A percentile compares a stretch with the other conserved stretches of the same genome.
These are phyloP conservation scores for Muntiacus reevesi DNA, from an alignment of 2,113 vertebrate genomes.

Conservation along the genomic window DNA sequence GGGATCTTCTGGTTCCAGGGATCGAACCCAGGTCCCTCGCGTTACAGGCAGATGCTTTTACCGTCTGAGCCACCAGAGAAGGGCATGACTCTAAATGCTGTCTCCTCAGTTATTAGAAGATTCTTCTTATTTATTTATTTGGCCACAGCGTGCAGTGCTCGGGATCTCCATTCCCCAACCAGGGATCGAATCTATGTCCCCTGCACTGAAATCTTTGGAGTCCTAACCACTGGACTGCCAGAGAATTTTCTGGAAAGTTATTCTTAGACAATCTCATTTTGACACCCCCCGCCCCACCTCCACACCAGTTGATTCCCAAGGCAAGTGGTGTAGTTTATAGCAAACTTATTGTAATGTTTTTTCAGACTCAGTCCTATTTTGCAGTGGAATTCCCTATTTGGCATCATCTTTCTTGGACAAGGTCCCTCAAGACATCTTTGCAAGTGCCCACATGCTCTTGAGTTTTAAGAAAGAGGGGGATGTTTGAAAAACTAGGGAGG, in stretches of 20 bases:
- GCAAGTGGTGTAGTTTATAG: neutral
- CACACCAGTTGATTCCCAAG: neutral
- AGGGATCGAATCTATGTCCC: neutral
- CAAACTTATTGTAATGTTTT: neutral
- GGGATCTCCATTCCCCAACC: neutral
- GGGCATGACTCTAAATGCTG: neutral
- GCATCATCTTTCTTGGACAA: neutral
- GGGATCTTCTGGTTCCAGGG: neutral
- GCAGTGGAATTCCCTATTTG: neutral
- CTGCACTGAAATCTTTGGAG: neutral
- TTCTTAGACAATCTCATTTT: neutral
- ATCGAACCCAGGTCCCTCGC: rapidly evolving
- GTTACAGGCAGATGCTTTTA: neutral
- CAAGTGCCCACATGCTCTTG: neutral
- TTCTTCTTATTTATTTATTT: neutral
- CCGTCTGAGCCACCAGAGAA: neutral
- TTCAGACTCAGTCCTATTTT: neutral
- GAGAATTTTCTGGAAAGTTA: neutral
- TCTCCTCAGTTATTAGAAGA: neutral
- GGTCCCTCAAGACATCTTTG: neutral
- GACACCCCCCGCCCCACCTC: rapidly evolving
- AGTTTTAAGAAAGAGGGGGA: neutral
- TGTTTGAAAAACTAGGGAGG: neutral
- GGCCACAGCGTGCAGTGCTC: rapidly evolving
- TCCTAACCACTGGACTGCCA: neutral